Evolutionary conservation across 2,113 vertebrate genomes (phyloP).

Genomic region (Mus spicilegus): DNA sequence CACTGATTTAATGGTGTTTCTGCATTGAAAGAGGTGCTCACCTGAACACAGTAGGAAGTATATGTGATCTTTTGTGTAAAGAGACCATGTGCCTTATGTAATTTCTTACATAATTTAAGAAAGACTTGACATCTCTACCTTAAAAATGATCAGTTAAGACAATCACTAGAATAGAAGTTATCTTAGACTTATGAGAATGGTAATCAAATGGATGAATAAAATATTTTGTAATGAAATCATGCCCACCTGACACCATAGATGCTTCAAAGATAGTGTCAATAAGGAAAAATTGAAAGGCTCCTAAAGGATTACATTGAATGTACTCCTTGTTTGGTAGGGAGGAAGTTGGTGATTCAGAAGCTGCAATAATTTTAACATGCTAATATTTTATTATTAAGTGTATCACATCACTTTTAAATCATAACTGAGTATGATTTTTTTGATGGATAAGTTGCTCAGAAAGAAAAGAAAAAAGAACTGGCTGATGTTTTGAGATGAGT

Average conservation of each 20-base stretch:
- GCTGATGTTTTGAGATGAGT: background rate
- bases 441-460: background rate
- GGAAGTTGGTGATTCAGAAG: background rate
- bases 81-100: background rate
- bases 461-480: conserved; percentile 6
- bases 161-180: background rate
- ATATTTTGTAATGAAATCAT: conserved; percentile 43
- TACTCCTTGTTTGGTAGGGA: background rate
- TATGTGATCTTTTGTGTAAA: conserved; percentile 1
- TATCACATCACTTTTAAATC: background rate
- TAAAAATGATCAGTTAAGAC: conserved; percentile 20
- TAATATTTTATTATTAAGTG: conserved; percentile 20
- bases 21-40: background rate
- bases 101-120: background rate
- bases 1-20: background rate
- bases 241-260: background rate
- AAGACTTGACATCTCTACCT: background rate
- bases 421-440: background rate
- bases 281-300: background rate
- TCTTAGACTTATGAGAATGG: background rate
- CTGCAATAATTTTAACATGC: background rate
- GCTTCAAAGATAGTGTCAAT: background rate
- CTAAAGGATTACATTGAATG: background rate
- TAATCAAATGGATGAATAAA: conserved; percentile 30
- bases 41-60: conserved; percentile 9